Evolutionary conservation across 2,888 invertebrate genomes (phyloP).

Genomic region (Sarcophaga subvicina): DNA sequence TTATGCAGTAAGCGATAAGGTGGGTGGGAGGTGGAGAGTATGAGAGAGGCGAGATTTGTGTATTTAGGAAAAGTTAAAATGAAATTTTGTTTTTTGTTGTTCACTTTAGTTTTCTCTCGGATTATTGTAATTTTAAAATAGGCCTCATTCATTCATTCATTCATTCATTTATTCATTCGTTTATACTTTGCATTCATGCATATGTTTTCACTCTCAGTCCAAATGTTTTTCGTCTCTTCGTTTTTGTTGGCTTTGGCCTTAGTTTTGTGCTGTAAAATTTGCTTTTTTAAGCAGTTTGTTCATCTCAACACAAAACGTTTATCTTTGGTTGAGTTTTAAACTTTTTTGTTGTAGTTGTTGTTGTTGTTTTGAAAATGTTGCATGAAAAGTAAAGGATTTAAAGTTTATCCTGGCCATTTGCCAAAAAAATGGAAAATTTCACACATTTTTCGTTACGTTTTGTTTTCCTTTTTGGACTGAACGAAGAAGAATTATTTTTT

Average conservation of each 20-base stretch:
- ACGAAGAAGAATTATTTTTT: not conserved
- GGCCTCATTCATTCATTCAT: conserved; percentile 40
- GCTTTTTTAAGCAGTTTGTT: too few species aligned
- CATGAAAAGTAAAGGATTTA: not conserved
- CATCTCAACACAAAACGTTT: too few species aligned
- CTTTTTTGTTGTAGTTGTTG: not conserved
- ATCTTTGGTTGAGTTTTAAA: too few species aligned
- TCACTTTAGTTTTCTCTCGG: not conserved
- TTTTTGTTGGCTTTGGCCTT: too few species aligned
- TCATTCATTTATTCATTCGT: not conserved
- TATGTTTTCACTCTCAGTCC: not conserved
- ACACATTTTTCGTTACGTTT: not conserved
- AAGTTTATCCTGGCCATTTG: not conserved
- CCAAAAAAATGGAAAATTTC: not conserved
- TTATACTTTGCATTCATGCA: conserved; percentile 16
- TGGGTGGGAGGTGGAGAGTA: too few species aligned
- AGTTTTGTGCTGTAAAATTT: too few species aligned
- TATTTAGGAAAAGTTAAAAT: conserved; percentile 16
- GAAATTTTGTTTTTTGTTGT: conserved; percentile 5
- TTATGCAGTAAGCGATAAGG: too few species aligned
- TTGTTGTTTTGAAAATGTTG: not conserved
- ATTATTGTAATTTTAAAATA: conserved; percentile 54
- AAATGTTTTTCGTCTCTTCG: too few species aligned
- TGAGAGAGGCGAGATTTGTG: not conserved
- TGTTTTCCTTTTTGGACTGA: too few species aligned